Base-by-base conservation (phyloP, 2,888 invertebrate genomes). In the Andrena fulva region DNA sequence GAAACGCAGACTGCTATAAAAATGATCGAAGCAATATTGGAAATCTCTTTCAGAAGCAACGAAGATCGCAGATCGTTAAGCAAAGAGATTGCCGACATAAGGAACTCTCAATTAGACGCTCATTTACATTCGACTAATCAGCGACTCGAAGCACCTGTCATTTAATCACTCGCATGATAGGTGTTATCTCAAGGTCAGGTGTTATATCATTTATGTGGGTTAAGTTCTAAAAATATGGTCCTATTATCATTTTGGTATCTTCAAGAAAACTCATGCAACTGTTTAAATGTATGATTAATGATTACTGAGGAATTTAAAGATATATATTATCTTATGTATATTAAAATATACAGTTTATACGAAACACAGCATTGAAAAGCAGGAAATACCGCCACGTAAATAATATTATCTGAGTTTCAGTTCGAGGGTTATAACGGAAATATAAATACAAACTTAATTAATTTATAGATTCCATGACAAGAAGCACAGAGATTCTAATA, bases 41-140 rank as follows among this genome's bases (percentile, higher is more conserved):
- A 27, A 69, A 52, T 35, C 56, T 52, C 35, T n/a, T 54, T 12
- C n/a, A n/a, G 12, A n/a, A 8, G 10, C 33, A 33, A 33, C 31
- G 6, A 7, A 31, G 60, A 16, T 20, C 60, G 33, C 33, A 62
- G 20, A 33, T 60, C 60, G 33, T 16, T n/a, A 27, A 52, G 68
- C 75, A 75, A 75, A 63, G 68, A 62, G 67, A 56, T 27, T 20
- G 24, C 42, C 24, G 29, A 35, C 35, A 54, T 16, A 27, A n/a
- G 42, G 33, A 35, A 67, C 33, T 74, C 52, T 16, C 24, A 75
- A 76, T 76, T 69, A 62, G 48, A 48, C n/a, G 31, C 31, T 31
- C 54, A 68, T 67, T 54, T 42, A 63, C 78, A 50, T 48, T 35
- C 63, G 67, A 72, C 73, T 78, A 73, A 78, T 31, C 54, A 12